Percentiles rank a stretch among this genome's conserved stretches.
phyloP scores from a whole-genome alignment of 2,797 vertebrate species.

The Podargus strigoides region DNA sequence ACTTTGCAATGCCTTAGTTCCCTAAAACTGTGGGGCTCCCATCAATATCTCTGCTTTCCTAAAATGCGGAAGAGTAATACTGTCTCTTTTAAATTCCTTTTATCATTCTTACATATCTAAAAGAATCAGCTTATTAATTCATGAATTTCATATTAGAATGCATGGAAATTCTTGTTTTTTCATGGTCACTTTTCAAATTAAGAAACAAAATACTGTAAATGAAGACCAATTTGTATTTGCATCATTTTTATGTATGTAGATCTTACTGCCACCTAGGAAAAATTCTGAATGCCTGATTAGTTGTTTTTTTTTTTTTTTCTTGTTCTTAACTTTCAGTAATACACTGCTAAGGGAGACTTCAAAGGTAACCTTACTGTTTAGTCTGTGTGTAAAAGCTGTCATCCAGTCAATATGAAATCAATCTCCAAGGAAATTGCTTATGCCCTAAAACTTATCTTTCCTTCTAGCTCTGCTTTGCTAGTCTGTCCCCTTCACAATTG shows the following conservation, averaged over 20 bases:
- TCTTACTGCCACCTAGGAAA: neutral
- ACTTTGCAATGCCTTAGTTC: neutral
- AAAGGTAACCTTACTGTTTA: neutral
- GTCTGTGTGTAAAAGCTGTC: neutral
- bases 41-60: neutral
- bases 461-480: neutral
- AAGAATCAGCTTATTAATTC: neutral
- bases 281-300: neutral
- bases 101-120: neutral
- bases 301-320: neutral
- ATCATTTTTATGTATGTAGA: neutral
- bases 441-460: neutral
- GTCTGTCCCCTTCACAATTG: neutral
- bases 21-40: neutral
- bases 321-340: neutral
- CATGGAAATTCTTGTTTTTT: neutral
- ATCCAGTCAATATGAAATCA: neutral
- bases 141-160: neutral
- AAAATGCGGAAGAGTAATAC: neutral
- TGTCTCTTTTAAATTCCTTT: neutral
- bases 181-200: neutral
- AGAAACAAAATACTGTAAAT: neutral
- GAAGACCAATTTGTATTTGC: neutral
- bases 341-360: neutral
- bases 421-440: neutral